Conservation (phyloP, 2,888 invertebrate genomes). For the Ramazzottius varieornatus region DNA sequence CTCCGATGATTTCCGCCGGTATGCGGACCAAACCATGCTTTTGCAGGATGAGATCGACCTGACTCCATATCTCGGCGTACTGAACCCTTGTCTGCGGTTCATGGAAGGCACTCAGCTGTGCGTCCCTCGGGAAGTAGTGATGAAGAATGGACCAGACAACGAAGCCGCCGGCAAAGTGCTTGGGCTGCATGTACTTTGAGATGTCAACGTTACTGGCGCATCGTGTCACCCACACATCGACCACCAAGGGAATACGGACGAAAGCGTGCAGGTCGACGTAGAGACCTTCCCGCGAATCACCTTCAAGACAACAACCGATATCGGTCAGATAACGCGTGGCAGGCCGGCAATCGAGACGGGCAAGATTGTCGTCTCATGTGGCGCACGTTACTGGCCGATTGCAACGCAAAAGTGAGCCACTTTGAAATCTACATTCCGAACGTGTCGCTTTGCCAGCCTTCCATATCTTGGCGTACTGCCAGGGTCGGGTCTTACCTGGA, state of each 20-base stretch:
- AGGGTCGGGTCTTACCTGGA: no score
- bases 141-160: not conserved
- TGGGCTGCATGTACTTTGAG: not conserved
- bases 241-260: not conserved
- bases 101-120: not conserved
- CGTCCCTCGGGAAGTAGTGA: not conserved
- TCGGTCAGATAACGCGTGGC: no score
- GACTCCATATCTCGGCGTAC: slow-evolving; percentile 2
- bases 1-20: not conserved
- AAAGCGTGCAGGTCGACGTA: not conserved
- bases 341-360: no score
- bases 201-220: not conserved
- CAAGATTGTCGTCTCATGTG: no score
- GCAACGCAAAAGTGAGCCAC: no score
- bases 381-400: no score
- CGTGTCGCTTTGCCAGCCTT: no score
- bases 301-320: no score
- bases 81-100: not conserved
- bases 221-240: not conserved
- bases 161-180: not conserved
- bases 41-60: not conserved
- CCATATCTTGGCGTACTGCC: no score
- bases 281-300: not conserved
- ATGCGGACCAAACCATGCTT: not conserved
- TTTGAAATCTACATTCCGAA: no score